Base-by-base conservation (phyloP, 2,888 invertebrate species). In the Diloba caeruleocephala region DNA sequence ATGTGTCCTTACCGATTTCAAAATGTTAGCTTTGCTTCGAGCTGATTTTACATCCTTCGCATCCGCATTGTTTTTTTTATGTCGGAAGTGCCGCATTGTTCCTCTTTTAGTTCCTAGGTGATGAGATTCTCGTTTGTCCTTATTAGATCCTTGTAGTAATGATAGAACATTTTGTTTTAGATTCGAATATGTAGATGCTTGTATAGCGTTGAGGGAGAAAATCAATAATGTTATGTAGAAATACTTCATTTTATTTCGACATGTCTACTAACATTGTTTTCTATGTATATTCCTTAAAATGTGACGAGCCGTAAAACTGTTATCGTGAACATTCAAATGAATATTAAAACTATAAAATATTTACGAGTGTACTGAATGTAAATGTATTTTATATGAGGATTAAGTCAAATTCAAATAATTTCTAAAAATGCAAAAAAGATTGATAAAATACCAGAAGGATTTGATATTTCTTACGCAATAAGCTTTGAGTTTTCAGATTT, bases 161-260 rank as follows among this genome's bases (percentile, higher is more conserved):
- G 67, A 56, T 3, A 66, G 3, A 1, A 72, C 55, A 62, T 77
- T 71, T 1, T 68, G 41, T 32, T 69, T 72, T 2, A 74, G 21
- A 10, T 74, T 56, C 1, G 49, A 19, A 23, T 72, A 72, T 7
- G 76, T 38, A 3, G 73, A 74, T 1, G 77, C 74, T 13, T 74
- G 44, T 6, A 69, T 58, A 5, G 50, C 25, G 13, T 59, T 38
- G 7, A 59, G 2, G 14, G 17, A 52, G 4, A 54, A 8, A 13
- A 54, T 28, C 9, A 71, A 12, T 14, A 62, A 12, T n/a, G 33
- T 12, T 9, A 57, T 15, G 66, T 49, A 42, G 52, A 62, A 45
- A 43, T 67, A 44, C 59, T 65, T 67, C 85, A 85, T 85, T 62
- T 60, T 77, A 63, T 53, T 57, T 37, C 46, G 56, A 68, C 79